Evolutionary conservation across 1,140 invertebrate genomes (phyloP).

Genomic region (Drosophila pruinosa): DNA sequence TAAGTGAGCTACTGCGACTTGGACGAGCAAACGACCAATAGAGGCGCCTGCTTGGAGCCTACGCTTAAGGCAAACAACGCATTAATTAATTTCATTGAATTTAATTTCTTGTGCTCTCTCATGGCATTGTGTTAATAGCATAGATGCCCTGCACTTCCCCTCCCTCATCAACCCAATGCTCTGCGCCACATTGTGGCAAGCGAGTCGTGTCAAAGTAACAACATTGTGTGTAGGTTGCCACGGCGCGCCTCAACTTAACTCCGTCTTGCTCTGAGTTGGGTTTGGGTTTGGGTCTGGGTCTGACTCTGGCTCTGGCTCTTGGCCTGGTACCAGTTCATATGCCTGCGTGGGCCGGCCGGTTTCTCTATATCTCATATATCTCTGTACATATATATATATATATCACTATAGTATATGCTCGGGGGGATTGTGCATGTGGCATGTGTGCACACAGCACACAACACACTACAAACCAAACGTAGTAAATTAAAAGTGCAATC

Average conservation of each 20-base stretch:
- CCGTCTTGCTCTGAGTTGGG: neutral
- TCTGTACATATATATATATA: slow-evolving; percentile 16
- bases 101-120: slow-evolving; percentile 36
- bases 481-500: slow-evolving; percentile 74
- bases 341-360: slow-evolving; percentile 71
- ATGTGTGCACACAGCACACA: no score
- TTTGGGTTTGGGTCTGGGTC: neutral
- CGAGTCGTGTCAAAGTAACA: slow-evolving; percentile 55
- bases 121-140: slow-evolving; percentile 30
- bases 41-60: slow-evolving; percentile 23
- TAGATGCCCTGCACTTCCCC: neutral
- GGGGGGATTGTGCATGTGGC: slow-evolving; percentile 11
- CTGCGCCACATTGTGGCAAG: slow-evolving; percentile 14
- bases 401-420: slow-evolving; percentile 2
- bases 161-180: neutral
- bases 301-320: neutral
- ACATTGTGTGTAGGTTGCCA: slow-evolving; percentile 39
- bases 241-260: slow-evolving; percentile 31
- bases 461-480: slow-evolving; percentile 50
- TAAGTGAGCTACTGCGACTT: slow-evolving; percentile 15
- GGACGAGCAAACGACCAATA: neutral
- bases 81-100: slow-evolving; percentile 74
- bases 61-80: slow-evolving; percentile 28
- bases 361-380: slow-evolving; percentile 29
- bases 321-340: slow-evolving; percentile 39